Evolutionary conservation across 2,888 invertebrate species (phyloP).

Genomic region (Melinaea menophilus): DNA sequence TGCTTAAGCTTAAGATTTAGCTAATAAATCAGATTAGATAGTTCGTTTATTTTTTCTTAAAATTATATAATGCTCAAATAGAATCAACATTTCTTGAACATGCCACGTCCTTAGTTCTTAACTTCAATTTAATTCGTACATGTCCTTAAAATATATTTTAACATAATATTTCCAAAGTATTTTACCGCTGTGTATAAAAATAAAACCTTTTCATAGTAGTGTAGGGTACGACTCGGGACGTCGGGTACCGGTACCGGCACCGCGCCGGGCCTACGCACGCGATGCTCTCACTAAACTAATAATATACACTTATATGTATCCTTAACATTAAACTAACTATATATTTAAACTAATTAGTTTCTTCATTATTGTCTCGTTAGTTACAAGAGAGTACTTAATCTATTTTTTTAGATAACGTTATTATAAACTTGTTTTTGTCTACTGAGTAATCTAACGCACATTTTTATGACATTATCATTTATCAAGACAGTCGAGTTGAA

Average conservation of each 20-base stretch:
- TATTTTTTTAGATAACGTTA: background rate
- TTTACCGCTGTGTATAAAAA: conserved; percentile 8
- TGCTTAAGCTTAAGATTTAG: too few species aligned
- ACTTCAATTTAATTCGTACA: too few species aligned
- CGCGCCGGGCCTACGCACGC: conserved; percentile 60
- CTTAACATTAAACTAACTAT: background rate
- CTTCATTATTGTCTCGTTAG: too few species aligned
- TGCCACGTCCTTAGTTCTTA: too few species aligned
- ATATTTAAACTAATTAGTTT: too few species aligned
- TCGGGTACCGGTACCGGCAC: conserved; percentile 49
- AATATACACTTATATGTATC: conserved; percentile 4
- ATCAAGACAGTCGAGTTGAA: conserved; percentile 32
- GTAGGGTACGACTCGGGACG: conserved; percentile 46
- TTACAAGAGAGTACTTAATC: too few species aligned
- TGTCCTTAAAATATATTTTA: too few species aligned
- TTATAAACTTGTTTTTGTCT: background rate
- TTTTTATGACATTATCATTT: conserved; percentile 55
- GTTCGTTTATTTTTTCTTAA: too few species aligned
- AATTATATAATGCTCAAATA: too few species aligned
- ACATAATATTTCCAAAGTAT: background rate
- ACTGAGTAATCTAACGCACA: conserved; percentile 43
- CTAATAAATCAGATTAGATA: too few species aligned
- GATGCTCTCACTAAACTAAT: conserved; percentile 47
- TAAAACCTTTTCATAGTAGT: conserved; percentile 15
- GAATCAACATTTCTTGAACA: too few species aligned